Evolutionary conservation across 2,113 vertebrate genomes (phyloP).

Genomic region (Brachypodius melanocephalos): DNA sequence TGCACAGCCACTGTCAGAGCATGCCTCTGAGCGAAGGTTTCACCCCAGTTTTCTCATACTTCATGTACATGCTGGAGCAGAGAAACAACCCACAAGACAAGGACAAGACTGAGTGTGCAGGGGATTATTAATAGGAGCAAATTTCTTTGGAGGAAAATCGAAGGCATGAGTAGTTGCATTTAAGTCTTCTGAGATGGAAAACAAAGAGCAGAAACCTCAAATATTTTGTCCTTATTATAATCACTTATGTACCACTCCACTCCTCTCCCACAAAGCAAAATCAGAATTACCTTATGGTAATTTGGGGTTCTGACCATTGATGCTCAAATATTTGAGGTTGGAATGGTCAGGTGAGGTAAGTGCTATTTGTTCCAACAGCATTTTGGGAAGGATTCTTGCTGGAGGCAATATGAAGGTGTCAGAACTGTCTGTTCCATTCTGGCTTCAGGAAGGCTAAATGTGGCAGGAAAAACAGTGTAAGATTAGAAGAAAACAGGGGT

Average conservation of each 20-base stretch:
- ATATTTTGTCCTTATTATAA: background rate
- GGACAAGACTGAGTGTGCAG: background rate
- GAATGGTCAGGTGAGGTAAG: background rate
- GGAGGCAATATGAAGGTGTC: background rate
- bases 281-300: background rate
- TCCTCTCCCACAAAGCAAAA: fast-evolving
- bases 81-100: background rate
- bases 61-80: fast-evolving
- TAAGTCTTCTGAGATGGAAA: background rate
- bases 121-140: background rate
- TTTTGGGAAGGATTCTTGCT: background rate
- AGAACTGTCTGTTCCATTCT: background rate
- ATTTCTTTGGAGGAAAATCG: background rate
- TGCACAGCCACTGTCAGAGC: background rate
- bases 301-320: background rate
- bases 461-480: background rate
- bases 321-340: background rate
- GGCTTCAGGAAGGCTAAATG: background rate
- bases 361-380: background rate
- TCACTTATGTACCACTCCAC: fast-evolving
- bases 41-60: background rate
- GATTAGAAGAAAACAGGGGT: background rate
- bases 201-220: background rate
- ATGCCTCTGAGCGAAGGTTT: background rate
- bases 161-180: background rate